phyloP scores from a whole-genome alignment of 1,140 invertebrate genomes.

The Sarcophaga bullata region DNA sequence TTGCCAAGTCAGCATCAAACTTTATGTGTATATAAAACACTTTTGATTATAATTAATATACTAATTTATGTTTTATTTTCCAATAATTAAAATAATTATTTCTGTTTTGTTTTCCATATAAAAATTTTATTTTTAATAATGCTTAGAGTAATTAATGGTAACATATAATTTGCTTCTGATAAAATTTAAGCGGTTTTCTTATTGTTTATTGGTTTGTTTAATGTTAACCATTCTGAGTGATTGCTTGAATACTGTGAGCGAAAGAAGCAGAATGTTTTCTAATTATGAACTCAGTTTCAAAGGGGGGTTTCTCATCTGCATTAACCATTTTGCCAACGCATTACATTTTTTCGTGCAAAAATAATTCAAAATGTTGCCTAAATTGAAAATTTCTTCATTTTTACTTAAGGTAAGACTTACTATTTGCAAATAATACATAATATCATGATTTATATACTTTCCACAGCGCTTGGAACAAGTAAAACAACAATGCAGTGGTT shows the following conservation, averaged over 20 bases:
- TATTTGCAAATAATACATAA: constrained; percentile 25
- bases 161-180: neutral
- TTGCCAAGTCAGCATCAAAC: neutral
- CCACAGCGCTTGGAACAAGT: constrained; percentile 69
- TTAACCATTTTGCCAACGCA: constrained; percentile 44
- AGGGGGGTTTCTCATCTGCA: constrained; percentile 1
- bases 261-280: neutral
- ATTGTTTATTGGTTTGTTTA: neutral
- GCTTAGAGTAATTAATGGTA: too few relatives aligned
- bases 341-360: constrained; percentile 38
- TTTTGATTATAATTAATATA: too few relatives aligned
- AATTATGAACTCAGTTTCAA: neutral
- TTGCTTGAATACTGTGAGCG: neutral
- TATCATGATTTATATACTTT: constrained; percentile 48
- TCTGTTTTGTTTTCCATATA: too few relatives aligned
- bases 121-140: too few relatives aligned
- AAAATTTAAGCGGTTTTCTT: neutral
- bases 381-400: constrained; percentile 66
- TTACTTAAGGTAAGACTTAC: constrained; percentile 63
- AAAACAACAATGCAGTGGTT: constrained; percentile 72
- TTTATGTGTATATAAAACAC: neutral
- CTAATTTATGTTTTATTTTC: too few relatives aligned
- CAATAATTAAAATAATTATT: too few relatives aligned
- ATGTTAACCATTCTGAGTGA: neutral
- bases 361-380: constrained; percentile 63